Base-by-base conservation (phyloP, 2,113 vertebrate genomes). In the Morphnarchus princeps region DNA sequence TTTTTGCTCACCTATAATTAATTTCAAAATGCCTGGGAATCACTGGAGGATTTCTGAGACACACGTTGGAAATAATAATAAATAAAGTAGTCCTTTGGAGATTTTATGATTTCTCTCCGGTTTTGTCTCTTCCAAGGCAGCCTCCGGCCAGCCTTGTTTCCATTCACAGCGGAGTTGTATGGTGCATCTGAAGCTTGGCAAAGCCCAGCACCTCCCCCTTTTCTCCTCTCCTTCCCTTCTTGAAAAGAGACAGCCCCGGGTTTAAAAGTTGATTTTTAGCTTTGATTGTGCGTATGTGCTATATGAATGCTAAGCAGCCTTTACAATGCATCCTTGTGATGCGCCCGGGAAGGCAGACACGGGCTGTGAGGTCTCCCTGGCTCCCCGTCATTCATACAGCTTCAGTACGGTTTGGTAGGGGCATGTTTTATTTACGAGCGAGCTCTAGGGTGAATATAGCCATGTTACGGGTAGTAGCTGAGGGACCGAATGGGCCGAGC, bases 41-140 rank as follows among this genome's bases (percentile, higher is more conserved):
- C 97, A 83, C 98, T 97, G 98, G 97, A 98, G 98, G 82, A 98
- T 98, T 99, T 99, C 97, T 98, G 98, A 98, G 97, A 94, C 82
- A 80, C 94, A 73, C 95, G 94, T 95, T 95, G 93, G 96, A 97
- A 98, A 97, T 94, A 96, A 97, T 94, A 97, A 92, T 43, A 87
- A 90, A 70, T 95, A 26, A 79, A 82, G 61, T 62, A 13, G 22
- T 36, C 36, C 90, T 87, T 85, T 40, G 85, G 82, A 96, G 94
- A 66, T 94, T 55, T 74, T 93, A 58, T 77, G 55, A 89, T 96
- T 89, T 97, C 98, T 98, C 38, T 67, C 70, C 87, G 92, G 92
- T 98, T 97, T 98, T 96, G 90, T 87, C 95, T 98, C 97, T 98
- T 97, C 98, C 98, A 98, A 98, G 97, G 97, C 97, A 97, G 97